These are phyloP conservation scores for Rana temporaria DNA, from an alignment of 2,113 vertebrate genomes.

Conservation along the genomic window DNA sequence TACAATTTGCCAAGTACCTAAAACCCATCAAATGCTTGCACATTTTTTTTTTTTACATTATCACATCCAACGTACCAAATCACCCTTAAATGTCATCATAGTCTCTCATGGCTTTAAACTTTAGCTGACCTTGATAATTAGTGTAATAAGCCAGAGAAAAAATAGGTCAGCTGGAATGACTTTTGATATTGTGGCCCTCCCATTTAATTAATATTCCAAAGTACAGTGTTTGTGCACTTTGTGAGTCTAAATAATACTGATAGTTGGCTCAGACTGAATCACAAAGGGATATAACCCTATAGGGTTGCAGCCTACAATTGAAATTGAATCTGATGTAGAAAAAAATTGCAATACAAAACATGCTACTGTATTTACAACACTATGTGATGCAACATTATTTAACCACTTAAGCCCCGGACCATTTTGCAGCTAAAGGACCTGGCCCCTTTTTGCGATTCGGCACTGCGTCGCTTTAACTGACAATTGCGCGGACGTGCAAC, in stretches of 20 bases:
- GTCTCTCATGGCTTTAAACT: constrained; percentile 4
- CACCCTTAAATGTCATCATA: constrained; percentile 22
- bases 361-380: too few relatives aligned
- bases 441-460: too few relatives aligned
- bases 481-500: too few relatives aligned
- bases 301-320: too few relatives aligned
- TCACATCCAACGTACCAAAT: constrained; percentile 11
- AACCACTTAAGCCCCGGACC: too few relatives aligned
- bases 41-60: constrained; percentile 50
- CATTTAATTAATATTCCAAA: background rate
- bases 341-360: too few relatives aligned
- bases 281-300: too few relatives aligned
- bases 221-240: background rate
- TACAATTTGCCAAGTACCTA: background rate
- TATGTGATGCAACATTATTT: too few relatives aligned
- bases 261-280: background rate
- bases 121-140: constrained; percentile 38
- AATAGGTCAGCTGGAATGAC: constrained; percentile 26
- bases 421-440: too few relatives aligned
- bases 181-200: background rate
- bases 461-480: too few relatives aligned
- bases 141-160: constrained; percentile 12
- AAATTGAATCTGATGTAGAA: too few relatives aligned
- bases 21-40: constrained; percentile 15
- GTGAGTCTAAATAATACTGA: background rate